A percentile compares a stretch with the other conserved stretches of the same genome.
These are phyloP conservation scores for Eospalax fontanierii DNA, from an alignment of 2,797 vertebrate genomes.

Conservation along the genomic window DNA sequence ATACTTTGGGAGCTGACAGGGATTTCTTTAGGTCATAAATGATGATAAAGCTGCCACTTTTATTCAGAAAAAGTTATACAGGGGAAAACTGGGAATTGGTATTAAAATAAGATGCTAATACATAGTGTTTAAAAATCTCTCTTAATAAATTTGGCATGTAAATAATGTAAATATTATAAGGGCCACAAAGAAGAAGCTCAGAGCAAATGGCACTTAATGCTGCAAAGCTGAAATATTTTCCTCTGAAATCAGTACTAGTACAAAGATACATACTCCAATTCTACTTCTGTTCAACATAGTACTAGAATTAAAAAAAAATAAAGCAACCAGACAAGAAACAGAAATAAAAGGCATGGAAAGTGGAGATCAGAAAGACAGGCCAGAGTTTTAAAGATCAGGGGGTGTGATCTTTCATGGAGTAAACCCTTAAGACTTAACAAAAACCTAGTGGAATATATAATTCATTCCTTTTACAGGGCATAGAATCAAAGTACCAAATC, in stretches of 20 bases:
- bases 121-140: neutral
- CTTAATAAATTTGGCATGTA: too few relatives aligned
- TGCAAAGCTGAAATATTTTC: neutral
- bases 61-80: neutral
- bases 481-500: neutral
- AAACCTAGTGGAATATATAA: neutral
- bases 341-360: neutral
- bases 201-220: neutral
- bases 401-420: neutral
- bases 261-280: neutral
- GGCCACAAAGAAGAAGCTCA: neutral
- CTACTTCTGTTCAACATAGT: neutral
- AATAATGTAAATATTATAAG: neutral
- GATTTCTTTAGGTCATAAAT: neutral
- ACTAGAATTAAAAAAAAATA: neutral
- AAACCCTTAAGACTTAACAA: neutral
- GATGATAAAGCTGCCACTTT: neutral
- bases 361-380: neutral
- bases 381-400: neutral
- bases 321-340: neutral
- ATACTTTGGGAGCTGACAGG: neutral
- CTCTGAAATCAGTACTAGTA: neutral
- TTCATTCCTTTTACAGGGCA: neutral
- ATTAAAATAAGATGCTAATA: neutral
- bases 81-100: neutral